Percentiles rank a stretch among this genome's conserved stretches.
phyloP scores from a whole-genome alignment of 2,113 vertebrate genomes.

The Trochalopteron elliotii region DNA sequence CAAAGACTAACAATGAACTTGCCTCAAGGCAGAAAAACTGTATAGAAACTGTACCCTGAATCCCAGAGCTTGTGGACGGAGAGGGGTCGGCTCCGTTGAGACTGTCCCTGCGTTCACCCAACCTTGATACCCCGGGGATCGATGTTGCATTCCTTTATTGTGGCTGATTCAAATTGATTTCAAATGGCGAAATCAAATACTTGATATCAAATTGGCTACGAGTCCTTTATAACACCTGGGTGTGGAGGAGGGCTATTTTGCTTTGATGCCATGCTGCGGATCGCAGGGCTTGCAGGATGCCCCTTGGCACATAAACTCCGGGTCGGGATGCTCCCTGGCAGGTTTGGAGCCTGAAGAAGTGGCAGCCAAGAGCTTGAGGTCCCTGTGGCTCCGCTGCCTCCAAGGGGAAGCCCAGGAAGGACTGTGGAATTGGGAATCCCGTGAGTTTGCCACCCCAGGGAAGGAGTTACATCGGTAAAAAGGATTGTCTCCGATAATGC shows the following conservation, averaged over 20 bases:
- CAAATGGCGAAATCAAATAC: too few species aligned
- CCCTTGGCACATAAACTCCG: fast-evolving
- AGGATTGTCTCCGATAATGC: background rate
- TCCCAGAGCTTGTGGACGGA: too few species aligned
- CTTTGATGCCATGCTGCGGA: background rate
- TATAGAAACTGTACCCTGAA: too few species aligned
- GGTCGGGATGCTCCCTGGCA: background rate
- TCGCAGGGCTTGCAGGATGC: background rate
- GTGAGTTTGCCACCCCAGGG: background rate
- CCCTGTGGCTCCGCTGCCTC: background rate
- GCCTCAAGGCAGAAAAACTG: too few species aligned
- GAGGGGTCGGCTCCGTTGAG: too few species aligned
- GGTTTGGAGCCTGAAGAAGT: background rate
- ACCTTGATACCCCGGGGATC: too few species aligned
- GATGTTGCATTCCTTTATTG: too few species aligned
- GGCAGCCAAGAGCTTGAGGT: background rate
- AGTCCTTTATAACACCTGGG: too few species aligned
- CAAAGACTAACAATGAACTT: too few species aligned
- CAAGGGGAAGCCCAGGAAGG: background rate
- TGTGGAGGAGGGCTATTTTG: background rate
- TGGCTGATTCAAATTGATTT: too few species aligned
- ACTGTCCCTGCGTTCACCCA: too few species aligned
- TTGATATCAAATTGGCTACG: too few species aligned
- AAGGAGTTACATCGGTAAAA: background rate
- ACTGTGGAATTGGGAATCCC: background rate